phyloP scores from a whole-genome alignment of 2,797 vertebrate genomes.

The Chelonia mydas region DNA sequence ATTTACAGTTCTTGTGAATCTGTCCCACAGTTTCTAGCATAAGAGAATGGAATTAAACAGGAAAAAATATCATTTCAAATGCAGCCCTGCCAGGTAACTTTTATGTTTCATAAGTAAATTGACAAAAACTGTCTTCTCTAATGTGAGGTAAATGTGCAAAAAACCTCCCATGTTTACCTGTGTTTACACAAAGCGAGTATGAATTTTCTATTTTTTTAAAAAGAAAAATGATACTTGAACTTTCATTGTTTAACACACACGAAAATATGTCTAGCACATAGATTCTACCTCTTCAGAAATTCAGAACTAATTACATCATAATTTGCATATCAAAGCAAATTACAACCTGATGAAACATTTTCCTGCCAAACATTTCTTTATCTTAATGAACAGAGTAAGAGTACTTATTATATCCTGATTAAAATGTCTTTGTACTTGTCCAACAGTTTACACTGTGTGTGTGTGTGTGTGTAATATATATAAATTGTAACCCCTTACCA shows the following conservation, averaged over 20 bases:
- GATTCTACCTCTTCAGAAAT: conserved; percentile 79
- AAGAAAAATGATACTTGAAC: conserved; percentile 66
- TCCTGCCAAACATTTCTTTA: conserved; percentile 80
- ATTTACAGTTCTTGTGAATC: background rate
- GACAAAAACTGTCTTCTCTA: background rate
- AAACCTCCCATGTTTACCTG: conserved; percentile 20
- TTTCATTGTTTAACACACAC: conserved; percentile 40
- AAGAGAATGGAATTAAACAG: background rate
- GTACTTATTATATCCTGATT: conserved; percentile 75
- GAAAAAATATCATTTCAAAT: accelerated
- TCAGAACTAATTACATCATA: conserved; percentile 80
- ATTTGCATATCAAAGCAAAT: conserved; percentile 86
- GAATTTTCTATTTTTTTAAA: conserved; percentile 19
- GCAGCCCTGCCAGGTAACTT: background rate
- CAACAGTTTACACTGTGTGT: conserved; percentile 53
- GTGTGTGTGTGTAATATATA: conserved; percentile 1
- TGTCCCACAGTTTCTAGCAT: background rate
- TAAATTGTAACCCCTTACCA: conserved; percentile 29
- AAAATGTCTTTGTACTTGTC: conserved; percentile 67
- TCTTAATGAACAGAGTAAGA: conserved; percentile 80
- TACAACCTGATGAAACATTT: conserved; percentile 82
- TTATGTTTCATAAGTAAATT: background rate
- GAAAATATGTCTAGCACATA: conserved; percentile 76
- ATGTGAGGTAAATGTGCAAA: background rate
- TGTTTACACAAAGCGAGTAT: background rate